Percentiles rank a stretch among this genome's conserved stretches.
Evolutionary conservation across 2,797 vertebrate species (phyloP).

Genomic region (Anas bahamensis): DNA sequence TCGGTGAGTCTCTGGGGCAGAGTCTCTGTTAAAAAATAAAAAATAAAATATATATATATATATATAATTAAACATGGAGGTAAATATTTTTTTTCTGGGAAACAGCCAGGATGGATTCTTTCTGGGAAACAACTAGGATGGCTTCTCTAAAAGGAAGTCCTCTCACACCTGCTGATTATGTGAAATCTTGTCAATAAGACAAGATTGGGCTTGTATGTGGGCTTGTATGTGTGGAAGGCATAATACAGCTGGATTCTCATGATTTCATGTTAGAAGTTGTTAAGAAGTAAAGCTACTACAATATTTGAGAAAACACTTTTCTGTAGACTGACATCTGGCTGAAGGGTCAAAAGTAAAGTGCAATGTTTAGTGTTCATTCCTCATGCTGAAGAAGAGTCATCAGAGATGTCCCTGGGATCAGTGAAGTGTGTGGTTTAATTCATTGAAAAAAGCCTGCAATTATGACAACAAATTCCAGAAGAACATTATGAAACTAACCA

Average conservation of each 20-base stretch:
- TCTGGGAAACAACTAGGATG: neutral
- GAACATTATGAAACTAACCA: neutral
- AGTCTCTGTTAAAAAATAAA: neutral
- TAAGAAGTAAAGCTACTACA: neutral
- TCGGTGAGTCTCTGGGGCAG: neutral
- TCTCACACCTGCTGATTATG: neutral
- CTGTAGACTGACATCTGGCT: neutral
- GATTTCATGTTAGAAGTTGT: neutral
- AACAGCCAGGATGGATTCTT: neutral
- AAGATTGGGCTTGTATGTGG: neutral
- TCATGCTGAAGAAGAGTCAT: neutral
- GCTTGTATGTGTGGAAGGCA: neutral
- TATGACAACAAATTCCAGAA: neutral
- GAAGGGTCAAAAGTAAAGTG: neutral
- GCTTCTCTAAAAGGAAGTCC: neutral
- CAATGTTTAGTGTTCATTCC: neutral
- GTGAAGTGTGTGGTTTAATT: neutral
- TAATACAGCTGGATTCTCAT: neutral
- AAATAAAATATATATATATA: no score
- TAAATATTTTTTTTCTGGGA: neutral
- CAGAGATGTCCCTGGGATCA: neutral
- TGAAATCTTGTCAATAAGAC: neutral
- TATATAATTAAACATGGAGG: neutral
- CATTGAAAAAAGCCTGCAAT: neutral
- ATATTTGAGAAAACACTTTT: neutral